Evolutionary conservation across 2,113 vertebrate species (phyloP).

Genomic region (Callipepla squamata): DNA sequence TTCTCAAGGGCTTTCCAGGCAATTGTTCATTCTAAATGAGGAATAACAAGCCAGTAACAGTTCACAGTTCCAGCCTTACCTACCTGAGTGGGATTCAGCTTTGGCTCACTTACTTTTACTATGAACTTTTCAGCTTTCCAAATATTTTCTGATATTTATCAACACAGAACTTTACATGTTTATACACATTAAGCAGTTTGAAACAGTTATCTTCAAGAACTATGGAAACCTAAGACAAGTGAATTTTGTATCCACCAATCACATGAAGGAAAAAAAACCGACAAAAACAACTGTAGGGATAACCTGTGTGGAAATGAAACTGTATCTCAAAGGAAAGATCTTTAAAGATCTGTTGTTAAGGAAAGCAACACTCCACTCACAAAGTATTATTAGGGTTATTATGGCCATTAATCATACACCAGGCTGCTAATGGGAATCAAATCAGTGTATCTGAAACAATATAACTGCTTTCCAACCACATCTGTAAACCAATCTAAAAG

Average conservation of each 20-base stretch:
- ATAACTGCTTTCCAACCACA: slow-evolving; percentile 46
- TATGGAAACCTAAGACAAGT: not conserved
- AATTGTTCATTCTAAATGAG: not conserved
- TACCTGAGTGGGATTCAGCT: not conserved
- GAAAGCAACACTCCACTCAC: slow-evolving; percentile 31
- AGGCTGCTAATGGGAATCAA: slow-evolving; percentile 16
- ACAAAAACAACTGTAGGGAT: not conserved
- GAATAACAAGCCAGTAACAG: not conserved
- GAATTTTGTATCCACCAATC: not conserved
- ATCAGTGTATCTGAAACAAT: slow-evolving; percentile 35
- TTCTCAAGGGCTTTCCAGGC: not conserved
- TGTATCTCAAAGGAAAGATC: slow-evolving; percentile 53
- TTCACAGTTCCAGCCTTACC: not conserved
- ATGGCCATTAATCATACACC: slow-evolving; percentile 50
- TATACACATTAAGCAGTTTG: not conserved
- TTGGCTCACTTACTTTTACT: not conserved
- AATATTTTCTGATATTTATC: slow-evolving; percentile 55
- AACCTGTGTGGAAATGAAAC: not conserved
- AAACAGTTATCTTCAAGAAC: not conserved
- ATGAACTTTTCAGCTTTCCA: not conserved
- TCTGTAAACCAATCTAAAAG: slow-evolving; percentile 58
- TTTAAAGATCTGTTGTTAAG: slow-evolving; percentile 2
- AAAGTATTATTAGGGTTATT: slow-evolving; percentile 50
- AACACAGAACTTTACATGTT: not conserved
- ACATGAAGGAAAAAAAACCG: not conserved